Evolutionary conservation across 2,797 vertebrate species (phyloP), one percentile per base, ranked within the genome.

Genomic region (Xenops minutus): DNA sequence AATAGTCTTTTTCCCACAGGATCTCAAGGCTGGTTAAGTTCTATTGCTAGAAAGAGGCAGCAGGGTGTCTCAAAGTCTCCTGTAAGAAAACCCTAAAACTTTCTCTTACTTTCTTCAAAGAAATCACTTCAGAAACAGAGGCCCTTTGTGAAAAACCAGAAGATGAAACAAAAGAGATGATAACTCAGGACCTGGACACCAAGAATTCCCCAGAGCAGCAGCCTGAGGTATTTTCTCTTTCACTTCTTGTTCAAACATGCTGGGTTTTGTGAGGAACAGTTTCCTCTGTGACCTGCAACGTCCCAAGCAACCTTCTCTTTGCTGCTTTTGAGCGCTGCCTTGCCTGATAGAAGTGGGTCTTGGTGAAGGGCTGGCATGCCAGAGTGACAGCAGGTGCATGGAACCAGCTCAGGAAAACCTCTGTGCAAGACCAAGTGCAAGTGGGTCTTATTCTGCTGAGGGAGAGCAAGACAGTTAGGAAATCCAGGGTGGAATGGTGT

Each of bases 101-200:
- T 62, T 82, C 27, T 93, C 43, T 77, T 84, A 12, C 54, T 73
- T 59, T 85, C 76, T 92, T 91, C 41, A 37, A 97, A 99, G 99
- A 99, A 97, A 99, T 99, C 93, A 99, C 99, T 36, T 99, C 99
- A 22, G 99, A 99, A 97, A 99, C 99, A 1, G 99, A 99, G 84
- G 98, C 98, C 30, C 98, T 99, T 80, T 99, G 98, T 93, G 99
- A 98, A 63, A 99, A 99, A 95, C 98, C 99, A 9, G 98, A 99
- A 9, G 98, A 99, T 20, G 99, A 99, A 73, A 97, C 98, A 66
- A 99, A 96, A 85, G 98, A 98, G 21, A 95, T 98, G 19, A 92
- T 97, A 8, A 81, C 91, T 46, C 97, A 94, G 8, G 98, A 98
- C 39, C 91, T 97, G 23, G 93, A 95, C 2, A 96, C 91, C 12